Conservation (phyloP, 1,140 invertebrate genomes). For the Papilio polytes region DNA sequence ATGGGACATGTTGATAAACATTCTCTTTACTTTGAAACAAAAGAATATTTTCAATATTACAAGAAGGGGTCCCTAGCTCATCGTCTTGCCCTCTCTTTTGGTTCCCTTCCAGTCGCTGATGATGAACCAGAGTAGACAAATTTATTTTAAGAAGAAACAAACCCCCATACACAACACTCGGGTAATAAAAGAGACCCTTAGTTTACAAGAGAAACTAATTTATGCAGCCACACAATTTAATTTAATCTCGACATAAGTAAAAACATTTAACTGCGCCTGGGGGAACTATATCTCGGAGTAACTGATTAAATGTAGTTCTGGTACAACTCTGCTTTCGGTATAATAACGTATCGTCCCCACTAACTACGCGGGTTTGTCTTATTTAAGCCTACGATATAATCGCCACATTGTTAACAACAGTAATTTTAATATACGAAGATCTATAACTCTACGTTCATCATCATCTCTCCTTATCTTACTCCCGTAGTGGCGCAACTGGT, state of each 20-base stretch:
- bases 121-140: no score
- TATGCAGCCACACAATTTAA: background rate
- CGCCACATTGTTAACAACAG: no score
- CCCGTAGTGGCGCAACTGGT: no score
- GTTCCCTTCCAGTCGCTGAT: no score
- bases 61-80: no score
- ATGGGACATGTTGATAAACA: no score
- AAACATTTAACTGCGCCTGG: constrained; percentile 47
- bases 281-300: constrained; percentile 39
- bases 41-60: no score
- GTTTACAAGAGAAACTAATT: background rate
- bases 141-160: no score
- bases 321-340: background rate
- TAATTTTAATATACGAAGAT: background rate
- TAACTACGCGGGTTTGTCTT: constrained; percentile 10
- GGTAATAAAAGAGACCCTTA: background rate
- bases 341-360: background rate
- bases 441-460: no score
- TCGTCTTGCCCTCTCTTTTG: no score
- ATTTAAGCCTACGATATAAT: constrained; percentile 16
- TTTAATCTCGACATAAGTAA: constrained; percentile 46
- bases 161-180: background rate
- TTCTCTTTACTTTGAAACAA: no score
- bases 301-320: constrained; percentile 45
- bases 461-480: no score